These are phyloP conservation scores for Sorex araneus DNA, from an alignment of 2,113 vertebrate genomes.

Conservation along the genomic window DNA sequence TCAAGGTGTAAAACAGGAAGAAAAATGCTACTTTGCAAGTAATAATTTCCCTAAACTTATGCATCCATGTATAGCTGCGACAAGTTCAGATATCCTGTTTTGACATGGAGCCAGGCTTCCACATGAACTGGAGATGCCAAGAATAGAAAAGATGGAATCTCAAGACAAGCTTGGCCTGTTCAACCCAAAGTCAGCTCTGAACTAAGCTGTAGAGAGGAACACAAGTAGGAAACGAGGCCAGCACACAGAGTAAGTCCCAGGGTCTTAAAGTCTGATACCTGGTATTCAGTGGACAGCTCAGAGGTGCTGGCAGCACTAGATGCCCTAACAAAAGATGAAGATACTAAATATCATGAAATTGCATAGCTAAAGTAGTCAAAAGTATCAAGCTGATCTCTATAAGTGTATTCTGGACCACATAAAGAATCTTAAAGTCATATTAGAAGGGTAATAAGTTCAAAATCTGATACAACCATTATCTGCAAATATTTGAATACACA, in stretches of 20 bases:
- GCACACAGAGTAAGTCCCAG: background rate
- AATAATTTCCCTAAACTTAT: background rate
- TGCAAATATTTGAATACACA: background rate
- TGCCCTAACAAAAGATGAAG: background rate
- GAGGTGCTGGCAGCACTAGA: background rate
- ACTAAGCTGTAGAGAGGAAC: background rate
- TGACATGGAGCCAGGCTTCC: background rate
- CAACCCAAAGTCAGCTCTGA: slow-evolving; percentile 25
- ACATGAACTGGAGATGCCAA: background rate
- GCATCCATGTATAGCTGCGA: background rate
- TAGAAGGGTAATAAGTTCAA: slow-evolving; percentile 2
- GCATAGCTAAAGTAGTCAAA: background rate
- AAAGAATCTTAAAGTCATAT: slow-evolving; percentile 5
- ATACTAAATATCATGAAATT: slow-evolving; percentile 27
- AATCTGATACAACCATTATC: slow-evolving; percentile 7
- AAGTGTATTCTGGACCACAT: background rate
- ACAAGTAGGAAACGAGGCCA: background rate
- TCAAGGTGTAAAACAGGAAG: background rate
- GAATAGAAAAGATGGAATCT: background rate
- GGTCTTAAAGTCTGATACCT: background rate
- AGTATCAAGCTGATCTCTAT: slow-evolving; percentile 13
- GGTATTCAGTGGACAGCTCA: background rate
- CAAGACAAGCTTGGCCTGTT: background rate
- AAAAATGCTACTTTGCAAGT: background rate
- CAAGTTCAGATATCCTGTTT: background rate